Conservation (phyloP, 2,113 vertebrate species). For the Oceanodroma tethys region DNA sequence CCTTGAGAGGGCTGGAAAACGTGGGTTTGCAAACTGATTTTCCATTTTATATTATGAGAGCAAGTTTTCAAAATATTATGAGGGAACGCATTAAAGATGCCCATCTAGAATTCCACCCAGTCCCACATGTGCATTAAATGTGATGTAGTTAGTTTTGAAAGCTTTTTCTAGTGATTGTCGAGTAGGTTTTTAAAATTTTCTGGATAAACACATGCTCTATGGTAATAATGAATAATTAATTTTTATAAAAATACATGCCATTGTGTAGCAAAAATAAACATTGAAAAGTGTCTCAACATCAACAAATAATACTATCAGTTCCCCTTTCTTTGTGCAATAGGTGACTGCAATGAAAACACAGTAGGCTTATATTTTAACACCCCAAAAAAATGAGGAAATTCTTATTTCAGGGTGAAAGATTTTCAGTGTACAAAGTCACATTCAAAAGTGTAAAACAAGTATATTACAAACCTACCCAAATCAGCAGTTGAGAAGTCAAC, state of each 20-base stretch:
- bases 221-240: slow-evolving; percentile 6
- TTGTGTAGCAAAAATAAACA: background rate
- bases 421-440: background rate
- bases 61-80: background rate
- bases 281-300: background rate
- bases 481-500: background rate
- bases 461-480: background rate
- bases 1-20: background rate
- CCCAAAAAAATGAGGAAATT: background rate
- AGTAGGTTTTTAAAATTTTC: background rate
- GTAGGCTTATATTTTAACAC: background rate
- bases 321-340: background rate
- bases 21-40: background rate
- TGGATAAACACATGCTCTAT: background rate
- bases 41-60: background rate
- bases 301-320: background rate
- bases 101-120: background rate
- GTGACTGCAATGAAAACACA: background rate
- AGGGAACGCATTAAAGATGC: background rate
- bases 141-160: background rate
- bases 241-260: background rate
- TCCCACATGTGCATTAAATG: background rate
- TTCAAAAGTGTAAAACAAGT: background rate
- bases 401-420: background rate
- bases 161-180: background rate